These are phyloP conservation scores for Myotis yumanensis DNA, from an alignment of 2,113 vertebrate species.

Conservation along the genomic window DNA sequence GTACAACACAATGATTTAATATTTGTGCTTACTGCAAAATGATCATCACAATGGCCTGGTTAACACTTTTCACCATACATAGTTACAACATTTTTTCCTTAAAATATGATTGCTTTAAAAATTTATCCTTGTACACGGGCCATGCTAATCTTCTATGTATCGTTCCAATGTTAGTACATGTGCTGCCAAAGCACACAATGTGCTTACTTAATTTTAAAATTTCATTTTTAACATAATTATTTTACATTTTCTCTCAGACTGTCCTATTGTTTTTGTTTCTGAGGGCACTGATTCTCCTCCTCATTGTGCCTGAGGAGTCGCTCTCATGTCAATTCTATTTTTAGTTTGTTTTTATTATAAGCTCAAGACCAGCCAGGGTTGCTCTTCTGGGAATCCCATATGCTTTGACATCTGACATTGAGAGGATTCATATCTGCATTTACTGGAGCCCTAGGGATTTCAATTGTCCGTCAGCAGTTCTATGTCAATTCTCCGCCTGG, in stretches of 20 bases:
- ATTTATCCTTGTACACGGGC: background rate
- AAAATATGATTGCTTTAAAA: background rate
- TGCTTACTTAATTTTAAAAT: background rate
- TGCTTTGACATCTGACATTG: background rate
- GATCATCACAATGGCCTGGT: background rate
- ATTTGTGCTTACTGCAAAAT: background rate
- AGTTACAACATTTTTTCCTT: background rate
- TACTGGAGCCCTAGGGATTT: background rate
- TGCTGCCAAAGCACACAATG: background rate
- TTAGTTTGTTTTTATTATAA: conserved; percentile 15
- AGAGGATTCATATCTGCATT: background rate
- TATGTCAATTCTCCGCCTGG: background rate
- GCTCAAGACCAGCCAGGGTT: background rate
- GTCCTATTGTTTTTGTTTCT: background rate
- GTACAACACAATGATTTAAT: background rate
- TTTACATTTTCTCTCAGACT: background rate
- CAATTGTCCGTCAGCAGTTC: background rate
- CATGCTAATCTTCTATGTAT: background rate
- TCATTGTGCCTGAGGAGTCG: background rate
- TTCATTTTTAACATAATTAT: background rate
- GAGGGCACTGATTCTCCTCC: background rate
- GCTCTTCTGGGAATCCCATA: background rate
- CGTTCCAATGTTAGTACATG: background rate
- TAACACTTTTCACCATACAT: background rate
- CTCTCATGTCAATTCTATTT: background rate